These are phyloP conservation scores for Pseudococcus longispinus DNA, from an alignment of 2,888 invertebrate genomes.

Conservation along the genomic window DNA sequence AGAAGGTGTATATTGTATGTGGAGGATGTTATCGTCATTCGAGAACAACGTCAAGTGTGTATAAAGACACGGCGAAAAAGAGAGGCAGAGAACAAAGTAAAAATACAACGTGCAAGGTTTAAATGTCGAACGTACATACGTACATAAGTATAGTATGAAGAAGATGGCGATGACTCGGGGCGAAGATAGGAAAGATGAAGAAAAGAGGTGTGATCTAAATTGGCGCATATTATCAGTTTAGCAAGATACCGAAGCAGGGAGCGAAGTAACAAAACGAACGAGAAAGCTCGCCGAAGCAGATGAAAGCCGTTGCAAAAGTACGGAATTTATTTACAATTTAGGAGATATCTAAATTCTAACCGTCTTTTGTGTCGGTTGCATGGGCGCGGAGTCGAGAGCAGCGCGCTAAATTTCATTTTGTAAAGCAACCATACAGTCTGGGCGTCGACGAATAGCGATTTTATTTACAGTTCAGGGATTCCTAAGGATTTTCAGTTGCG, in stretches of 20 bases:
- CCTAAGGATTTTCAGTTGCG: slow-evolving; percentile 12
- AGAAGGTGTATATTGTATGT: not conserved
- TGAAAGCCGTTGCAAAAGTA: slow-evolving; percentile 32
- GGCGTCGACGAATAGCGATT: slow-evolving; percentile 22
- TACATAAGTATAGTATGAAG: not conserved
- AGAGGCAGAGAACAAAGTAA: not conserved
- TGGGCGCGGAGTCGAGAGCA: not conserved
- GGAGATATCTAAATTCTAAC: slow-evolving; percentile 24
- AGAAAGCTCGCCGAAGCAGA: slow-evolving; percentile 20
- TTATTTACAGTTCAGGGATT: slow-evolving; percentile 34
- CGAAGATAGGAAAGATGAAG: not conserved
- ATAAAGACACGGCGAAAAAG: not conserved
- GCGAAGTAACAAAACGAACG: not conserved
- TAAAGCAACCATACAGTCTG: slow-evolving; percentile 21
- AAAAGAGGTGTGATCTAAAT: not conserved
- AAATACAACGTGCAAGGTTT: not conserved
- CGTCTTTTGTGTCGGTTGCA: not conserved
- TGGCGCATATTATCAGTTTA: not conserved
- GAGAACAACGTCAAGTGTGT: not conserved
- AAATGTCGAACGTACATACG: not conserved
- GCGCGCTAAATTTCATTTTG: slow-evolving; percentile 10
- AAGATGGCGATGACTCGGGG: not conserved
- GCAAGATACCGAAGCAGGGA: not conserved
- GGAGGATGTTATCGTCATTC: not conserved
- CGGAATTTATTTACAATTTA: slow-evolving; percentile 31